A percentile compares a stretch with the other conserved stretches of the same genome.
Evolutionary conservation across 2,797 vertebrate species (phyloP).

Genomic region (Eulemur rubriventer): DNA sequence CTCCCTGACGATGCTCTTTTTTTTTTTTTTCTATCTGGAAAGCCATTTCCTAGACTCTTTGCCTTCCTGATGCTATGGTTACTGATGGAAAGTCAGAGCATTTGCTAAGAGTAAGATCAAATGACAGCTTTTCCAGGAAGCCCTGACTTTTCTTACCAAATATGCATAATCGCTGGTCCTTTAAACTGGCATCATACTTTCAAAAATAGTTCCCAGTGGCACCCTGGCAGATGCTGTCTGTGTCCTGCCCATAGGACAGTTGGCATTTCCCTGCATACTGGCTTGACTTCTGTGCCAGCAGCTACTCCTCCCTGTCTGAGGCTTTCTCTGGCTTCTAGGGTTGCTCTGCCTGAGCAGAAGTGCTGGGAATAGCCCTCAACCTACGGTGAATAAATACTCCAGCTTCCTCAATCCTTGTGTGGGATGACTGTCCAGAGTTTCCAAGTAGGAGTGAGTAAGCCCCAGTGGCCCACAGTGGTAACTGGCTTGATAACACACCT

Average conservation of each 20-base stretch:
- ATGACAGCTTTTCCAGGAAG: conserved; percentile 18
- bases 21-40: background rate
- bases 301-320: background rate
- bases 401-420: background rate
- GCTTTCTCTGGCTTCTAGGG: background rate
- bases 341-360: background rate
- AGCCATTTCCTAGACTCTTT: background rate
- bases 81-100: background rate
- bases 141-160: background rate
- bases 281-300: background rate
- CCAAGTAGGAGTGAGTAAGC: background rate
- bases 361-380: background rate
- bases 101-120: background rate
- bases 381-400: background rate
- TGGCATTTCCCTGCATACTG: background rate
- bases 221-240: background rate
- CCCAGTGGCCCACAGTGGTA: background rate
- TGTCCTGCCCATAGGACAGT: background rate
- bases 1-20: rapidly evolving
- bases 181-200: background rate
- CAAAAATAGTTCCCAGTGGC: background rate
- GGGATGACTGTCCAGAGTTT: background rate
- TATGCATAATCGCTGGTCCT: background rate
- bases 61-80: background rate
- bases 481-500: background rate